Evolutionary conservation across 1,140 invertebrate genomes (phyloP), one percentile per base, ranked within the genome.

Genomic region (Steinernema feltiae): DNA sequence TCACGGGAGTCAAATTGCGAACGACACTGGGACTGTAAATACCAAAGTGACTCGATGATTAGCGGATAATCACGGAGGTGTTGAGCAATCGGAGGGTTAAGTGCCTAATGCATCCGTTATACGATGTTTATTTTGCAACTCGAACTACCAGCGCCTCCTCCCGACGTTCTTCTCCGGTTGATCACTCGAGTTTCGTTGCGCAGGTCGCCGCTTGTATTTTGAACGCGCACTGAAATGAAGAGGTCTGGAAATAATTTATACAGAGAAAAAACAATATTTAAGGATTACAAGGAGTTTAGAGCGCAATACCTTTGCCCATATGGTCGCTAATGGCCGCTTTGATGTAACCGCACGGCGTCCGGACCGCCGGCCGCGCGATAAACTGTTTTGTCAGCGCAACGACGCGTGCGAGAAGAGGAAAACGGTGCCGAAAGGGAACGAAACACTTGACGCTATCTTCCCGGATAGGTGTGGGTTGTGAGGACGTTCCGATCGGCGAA

Each of bases 361-460:
- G 7, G 35, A 21, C 15, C 53, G 3, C 53, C 53, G 53, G 24
- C 53, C 53, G 53, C 53, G 53, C 53, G 53, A 63, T 63, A 63
- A 41, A 63, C 53, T 63, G 53, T 63, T 63, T 63, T 63, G 53
- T 63, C 53, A 46, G 53, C 53, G 53, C 24, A 63, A 63, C 53
- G 53, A 63, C 53, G 53, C 53, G 53, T 63, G 53, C 12, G 7
- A 7, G 7, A 7, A 7, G 7, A 7, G 35, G 7, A 7, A 27
- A 27, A 63, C 15, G 53, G 24, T 27, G 53, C 53, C 53, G 53
- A 63, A 63, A 63, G 53, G 12, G 35, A 18, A 7, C 53, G 53
- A 63, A n/a, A 63, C 53, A 27, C 53, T 63, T 63, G 24, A 21
- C 53, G 53, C 41, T 46, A 41, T 7, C 7, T 27, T 63, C 53